A percentile compares a stretch with the other conserved stretches of the same genome.
phyloP scores from a whole-genome alignment of 1,140 invertebrate species.

The Magallana gigas region DNA sequence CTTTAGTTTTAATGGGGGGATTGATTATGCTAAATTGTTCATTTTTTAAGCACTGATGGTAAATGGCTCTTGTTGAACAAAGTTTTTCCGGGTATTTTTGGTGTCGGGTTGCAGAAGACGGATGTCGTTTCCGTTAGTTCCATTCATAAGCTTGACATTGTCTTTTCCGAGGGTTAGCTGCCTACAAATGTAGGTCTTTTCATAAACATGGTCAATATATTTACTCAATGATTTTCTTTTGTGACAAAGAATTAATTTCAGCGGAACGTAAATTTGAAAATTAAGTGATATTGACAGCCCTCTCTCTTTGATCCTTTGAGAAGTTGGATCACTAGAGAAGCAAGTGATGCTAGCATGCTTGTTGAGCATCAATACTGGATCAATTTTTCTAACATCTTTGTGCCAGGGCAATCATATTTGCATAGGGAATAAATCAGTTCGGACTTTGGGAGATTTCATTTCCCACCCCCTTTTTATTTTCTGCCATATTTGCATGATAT shows the following conservation, averaged over 20 bases:
- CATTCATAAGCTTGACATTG: not conserved
- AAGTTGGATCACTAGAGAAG: not conserved
- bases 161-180: slow-evolving; percentile 7
- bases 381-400: slow-evolving; percentile 36
- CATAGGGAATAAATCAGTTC: slow-evolving; percentile 36
- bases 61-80: slow-evolving; percentile 6
- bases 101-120: not conserved
- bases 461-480: slow-evolving; percentile 21
- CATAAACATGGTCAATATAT: slow-evolving; percentile 15
- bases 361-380: slow-evolving; percentile 7
- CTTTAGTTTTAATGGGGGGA: not conserved
- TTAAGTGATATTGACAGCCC: slow-evolving; percentile 33
- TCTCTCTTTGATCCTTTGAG: slow-evolving; percentile 13
- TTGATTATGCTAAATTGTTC: slow-evolving; percentile 27
- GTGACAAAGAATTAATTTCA: slow-evolving; percentile 24
- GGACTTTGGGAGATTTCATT: slow-evolving; percentile 32
- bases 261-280: slow-evolving; percentile 1
- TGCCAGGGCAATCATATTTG: slow-evolving; percentile 35
- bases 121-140: not conserved
- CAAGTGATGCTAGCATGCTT: slow-evolving; percentile 15
- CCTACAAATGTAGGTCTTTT: not conserved
- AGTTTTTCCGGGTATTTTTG: slow-evolving; percentile 12
- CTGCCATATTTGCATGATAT: slow-evolving; percentile 29
- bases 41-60: slow-evolving; percentile 13
- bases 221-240: slow-evolving; percentile 34